These are phyloP conservation scores for Rhingia rostrata DNA, from an alignment of 2,888 invertebrate genomes.

Conservation along the genomic window DNA sequence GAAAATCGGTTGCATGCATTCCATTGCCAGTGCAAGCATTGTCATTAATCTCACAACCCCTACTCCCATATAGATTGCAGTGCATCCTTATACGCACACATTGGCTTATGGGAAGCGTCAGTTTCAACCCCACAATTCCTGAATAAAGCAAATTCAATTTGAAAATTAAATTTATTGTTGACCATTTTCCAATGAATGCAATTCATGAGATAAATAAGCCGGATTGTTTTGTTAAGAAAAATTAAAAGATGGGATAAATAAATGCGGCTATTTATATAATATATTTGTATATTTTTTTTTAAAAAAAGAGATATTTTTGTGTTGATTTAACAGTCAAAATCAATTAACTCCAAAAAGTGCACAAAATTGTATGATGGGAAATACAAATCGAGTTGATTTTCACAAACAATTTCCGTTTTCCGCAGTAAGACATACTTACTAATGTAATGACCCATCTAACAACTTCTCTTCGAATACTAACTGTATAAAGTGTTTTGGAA, in stretches of 20 bases:
- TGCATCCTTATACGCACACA: not conserved
- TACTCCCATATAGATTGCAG: not conserved
- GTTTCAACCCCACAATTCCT: not conserved
- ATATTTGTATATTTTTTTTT: too few species aligned
- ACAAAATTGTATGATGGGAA: too few species aligned
- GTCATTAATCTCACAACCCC: conserved; percentile 17
- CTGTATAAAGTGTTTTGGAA: too few species aligned
- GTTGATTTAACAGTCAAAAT: too few species aligned
- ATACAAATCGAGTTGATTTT: too few species aligned
- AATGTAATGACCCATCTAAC: too few species aligned
- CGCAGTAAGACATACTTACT: too few species aligned
- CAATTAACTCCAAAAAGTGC: too few species aligned
- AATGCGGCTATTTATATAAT: too few species aligned
- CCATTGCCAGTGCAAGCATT: conserved; percentile 18
- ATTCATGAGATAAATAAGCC: conserved; percentile 1
- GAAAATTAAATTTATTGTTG: conserved; percentile 9
- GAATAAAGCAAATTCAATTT: conserved; percentile 16
- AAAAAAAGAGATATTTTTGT: too few species aligned
- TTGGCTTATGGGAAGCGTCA: not conserved
- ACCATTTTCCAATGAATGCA: not conserved
- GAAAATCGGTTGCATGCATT: conserved; percentile 21
- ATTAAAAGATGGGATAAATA: not conserved
- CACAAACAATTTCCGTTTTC: too few species aligned
- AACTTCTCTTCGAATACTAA: too few species aligned
- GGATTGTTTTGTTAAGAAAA: conserved; percentile 3